A percentile compares a stretch with the other conserved stretches of the same genome.
phyloP scores from a whole-genome alignment of 2,888 invertebrate species.

The Anoplius nigerrimus region DNA sequence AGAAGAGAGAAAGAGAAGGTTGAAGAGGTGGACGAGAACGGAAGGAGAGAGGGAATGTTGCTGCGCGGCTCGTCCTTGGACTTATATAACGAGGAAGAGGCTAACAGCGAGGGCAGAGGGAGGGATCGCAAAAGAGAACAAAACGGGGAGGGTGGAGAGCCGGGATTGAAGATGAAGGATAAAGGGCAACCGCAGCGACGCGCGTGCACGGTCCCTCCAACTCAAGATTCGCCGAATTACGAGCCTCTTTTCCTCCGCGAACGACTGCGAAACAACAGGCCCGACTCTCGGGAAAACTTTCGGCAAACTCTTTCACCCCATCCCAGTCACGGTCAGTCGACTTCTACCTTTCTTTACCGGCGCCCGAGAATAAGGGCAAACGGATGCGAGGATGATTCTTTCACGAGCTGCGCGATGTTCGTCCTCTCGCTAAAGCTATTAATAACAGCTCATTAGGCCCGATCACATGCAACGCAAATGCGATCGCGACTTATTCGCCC shows the following conservation, averaged over 20 bases:
- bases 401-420: background rate
- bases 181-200: constrained; percentile 23
- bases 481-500: too few species aligned
- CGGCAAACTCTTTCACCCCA: constrained; percentile 9
- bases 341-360: background rate
- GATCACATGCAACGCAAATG: too few species aligned
- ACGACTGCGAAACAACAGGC: background rate
- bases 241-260: too few species aligned
- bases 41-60: constrained; percentile 24
- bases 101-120: constrained; percentile 30
- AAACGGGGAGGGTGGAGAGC: constrained; percentile 41
- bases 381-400: too few species aligned
- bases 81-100: constrained; percentile 64
- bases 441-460: too few species aligned
- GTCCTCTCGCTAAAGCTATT: too few species aligned
- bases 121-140: constrained; percentile 45
- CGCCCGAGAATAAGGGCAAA: too few species aligned
- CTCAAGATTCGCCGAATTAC: too few species aligned
- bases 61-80: constrained; percentile 59
- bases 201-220: background rate
- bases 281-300: constrained; percentile 14
- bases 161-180: constrained; percentile 45
- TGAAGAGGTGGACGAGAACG: constrained; percentile 14
- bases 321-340: background rate
- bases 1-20: constrained; percentile 17